Conservation (phyloP, 2,888 invertebrate species). For the Schizotus pectinicornis region DNA sequence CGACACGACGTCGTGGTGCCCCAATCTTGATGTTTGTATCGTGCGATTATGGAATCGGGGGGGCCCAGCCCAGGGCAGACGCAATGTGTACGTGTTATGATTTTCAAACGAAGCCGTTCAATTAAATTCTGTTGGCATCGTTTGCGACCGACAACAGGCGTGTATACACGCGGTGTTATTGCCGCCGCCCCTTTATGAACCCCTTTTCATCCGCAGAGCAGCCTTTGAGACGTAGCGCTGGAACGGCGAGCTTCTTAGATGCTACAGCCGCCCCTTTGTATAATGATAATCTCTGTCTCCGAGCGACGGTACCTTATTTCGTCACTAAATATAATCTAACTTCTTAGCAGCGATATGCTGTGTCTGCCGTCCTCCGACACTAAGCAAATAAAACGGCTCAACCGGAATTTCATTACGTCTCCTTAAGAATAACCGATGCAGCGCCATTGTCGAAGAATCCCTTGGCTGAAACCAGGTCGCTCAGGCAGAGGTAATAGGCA, state of each 20-base stretch:
- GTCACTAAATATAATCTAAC: conserved; percentile 46
- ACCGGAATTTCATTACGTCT: too few relatives aligned
- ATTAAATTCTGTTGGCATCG: conserved; percentile 48
- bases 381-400: not conserved
- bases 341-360: conserved; percentile 36
- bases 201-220: conserved; percentile 39
- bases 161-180: conserved; percentile 48
- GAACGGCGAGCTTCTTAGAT: conserved; percentile 26
- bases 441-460: too few relatives aligned
- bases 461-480: too few relatives aligned
- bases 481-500: too few relatives aligned
- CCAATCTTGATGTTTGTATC: conserved; percentile 30
- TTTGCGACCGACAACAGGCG: conserved; percentile 48
- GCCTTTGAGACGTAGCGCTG: conserved; percentile 34
- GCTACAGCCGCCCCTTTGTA: conserved; percentile 38
- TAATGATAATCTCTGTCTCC: conserved; percentile 46
- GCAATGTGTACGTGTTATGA: conserved; percentile 47
- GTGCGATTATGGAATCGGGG: conserved; percentile 16
- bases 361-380: conserved; percentile 1
- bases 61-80: conserved; percentile 34
- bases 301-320: conserved; percentile 39
- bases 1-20: conserved; percentile 1
- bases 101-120: conserved; percentile 46
- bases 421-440: too few relatives aligned
- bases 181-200: conserved; percentile 39